Evolutionary conservation across 2,797 vertebrate species (phyloP), one percentile per base, ranked within the genome.

Genomic region (Lagocephalus sceleratus): DNA sequence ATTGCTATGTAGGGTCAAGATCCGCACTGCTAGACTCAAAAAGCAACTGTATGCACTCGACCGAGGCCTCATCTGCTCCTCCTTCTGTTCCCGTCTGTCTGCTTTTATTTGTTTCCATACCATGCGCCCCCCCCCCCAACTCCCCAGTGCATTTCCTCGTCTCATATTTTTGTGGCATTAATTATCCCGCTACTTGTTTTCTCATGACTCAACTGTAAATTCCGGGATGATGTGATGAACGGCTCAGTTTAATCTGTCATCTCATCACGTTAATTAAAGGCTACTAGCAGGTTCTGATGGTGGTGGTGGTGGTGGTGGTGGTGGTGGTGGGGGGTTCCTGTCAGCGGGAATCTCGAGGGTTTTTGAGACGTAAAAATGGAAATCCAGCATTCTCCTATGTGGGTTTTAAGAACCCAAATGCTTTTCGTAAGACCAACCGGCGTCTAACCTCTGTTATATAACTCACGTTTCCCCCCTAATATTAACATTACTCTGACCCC

Each of bases 161-260:
- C 11, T 35, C 12, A 14, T 35, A 35, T 35, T 82, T 82, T 85
- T 68, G 74, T 54, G 65, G 57, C 29, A 47, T 60, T 63, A 64
- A 75, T 76, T 64, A 74, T 58, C 39, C 63, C 12, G 32, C 54
- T 2, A 44, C 63, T 78, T 52, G 57, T 71, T 79, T 79, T 55
- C 50, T 63, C 71, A 54, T 77, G 75, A 83, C 63, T 77, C 80
- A 75, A 75, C 69, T 66, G 66, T 20, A 26, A 46, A 73, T 80
- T 84, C 47, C 1, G n/a, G 40, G 40, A 42, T n/a, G 17, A 42
- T 42, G 40, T 42, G 40, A 44, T 48, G 19, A 57, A 57, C 21
- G 58, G 64, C 71, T 60, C 40, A 20, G 46, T 49, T 45, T 57
- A 39, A 8, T 68, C 54, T 74, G 57, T 74, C 61, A 54, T 70